These are phyloP conservation scores for Aldabrachelys gigantea DNA, from an alignment of 2,113 vertebrate species.

Conservation along the genomic window DNA sequence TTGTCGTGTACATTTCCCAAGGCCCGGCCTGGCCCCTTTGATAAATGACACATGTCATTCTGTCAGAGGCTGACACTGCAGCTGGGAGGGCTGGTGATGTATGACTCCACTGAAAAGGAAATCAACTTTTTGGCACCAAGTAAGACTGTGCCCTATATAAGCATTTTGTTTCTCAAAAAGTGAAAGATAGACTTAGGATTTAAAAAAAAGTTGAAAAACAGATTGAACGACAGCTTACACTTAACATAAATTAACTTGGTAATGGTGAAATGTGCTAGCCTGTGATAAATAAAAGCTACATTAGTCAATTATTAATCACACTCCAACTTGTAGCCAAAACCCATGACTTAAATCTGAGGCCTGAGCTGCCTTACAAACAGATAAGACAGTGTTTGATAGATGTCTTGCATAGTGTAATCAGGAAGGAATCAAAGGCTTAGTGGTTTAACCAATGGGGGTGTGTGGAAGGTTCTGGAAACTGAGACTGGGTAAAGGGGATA, in stretches of 20 bases:
- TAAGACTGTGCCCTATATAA: conserved; percentile 92
- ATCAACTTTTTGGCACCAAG: conserved; percentile 99
- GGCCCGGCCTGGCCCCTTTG: conserved; percentile 99
- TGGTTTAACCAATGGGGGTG: conserved; percentile 74
- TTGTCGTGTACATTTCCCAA: conserved; percentile 99
- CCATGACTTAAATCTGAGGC: conserved; percentile 86
- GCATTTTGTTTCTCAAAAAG: conserved; percentile 89
- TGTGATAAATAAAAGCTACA: conserved; percentile 89
- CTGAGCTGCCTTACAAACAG: conserved; percentile 87
- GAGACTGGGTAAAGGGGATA: conserved; percentile 62
- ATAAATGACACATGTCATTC: conserved; percentile 99
- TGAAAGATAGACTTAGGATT: conserved; percentile 84
- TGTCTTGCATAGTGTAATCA: conserved; percentile 81
- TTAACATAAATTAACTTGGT: conserved; percentile 88
- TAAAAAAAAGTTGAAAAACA: conserved; percentile 76
- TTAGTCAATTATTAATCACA: conserved; percentile 92
- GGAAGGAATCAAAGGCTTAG: conserved; percentile 81
- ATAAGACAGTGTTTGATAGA: conserved; percentile 86
- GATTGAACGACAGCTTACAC: conserved; percentile 88
- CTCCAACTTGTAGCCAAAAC: conserved; percentile 88
- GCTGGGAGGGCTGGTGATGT: conserved; percentile 98
- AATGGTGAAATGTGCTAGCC: conserved; percentile 87
- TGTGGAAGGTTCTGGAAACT: conserved; percentile 82
- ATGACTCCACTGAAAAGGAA: conserved; percentile 98
- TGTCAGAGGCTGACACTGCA: conserved; percentile 99